These are phyloP conservation scores for Anas acuta DNA, from an alignment of 2,797 vertebrate genomes.

Conservation along the genomic window DNA sequence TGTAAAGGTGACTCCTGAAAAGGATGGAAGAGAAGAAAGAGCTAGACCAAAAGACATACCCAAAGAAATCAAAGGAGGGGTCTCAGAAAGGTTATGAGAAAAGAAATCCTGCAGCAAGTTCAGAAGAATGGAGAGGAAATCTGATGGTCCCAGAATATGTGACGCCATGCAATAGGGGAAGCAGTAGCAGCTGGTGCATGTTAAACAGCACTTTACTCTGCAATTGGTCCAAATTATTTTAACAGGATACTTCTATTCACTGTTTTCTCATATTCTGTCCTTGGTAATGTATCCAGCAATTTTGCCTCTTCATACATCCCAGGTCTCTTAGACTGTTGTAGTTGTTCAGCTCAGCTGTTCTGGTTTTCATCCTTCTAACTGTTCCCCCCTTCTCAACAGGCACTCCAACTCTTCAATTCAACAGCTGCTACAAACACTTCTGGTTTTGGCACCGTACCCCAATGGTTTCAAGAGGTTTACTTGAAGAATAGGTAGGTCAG, in stretches of 20 bases:
- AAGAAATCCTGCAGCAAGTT: constrained; percentile 13
- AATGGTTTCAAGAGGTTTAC: background rate
- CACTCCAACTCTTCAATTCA: background rate
- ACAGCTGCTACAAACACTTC: constrained; percentile 39
- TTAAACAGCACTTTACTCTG: background rate
- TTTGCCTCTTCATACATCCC: constrained; percentile 17
- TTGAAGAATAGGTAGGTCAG: background rate
- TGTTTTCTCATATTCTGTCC: background rate
- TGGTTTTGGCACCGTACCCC: constrained; percentile 10
- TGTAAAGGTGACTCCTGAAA: background rate
- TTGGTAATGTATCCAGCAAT: constrained; percentile 26
- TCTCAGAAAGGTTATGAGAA: background rate
- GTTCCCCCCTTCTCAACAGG: background rate
- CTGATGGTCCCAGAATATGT: background rate
- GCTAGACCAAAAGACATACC: background rate
- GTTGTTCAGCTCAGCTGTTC: background rate
- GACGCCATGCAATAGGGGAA: background rate
- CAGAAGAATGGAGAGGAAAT: constrained; percentile 5
- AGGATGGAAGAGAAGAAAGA: background rate
- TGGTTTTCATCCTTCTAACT: background rate
- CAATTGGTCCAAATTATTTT: constrained; percentile 12
- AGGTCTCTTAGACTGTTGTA: background rate
- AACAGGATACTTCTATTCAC: background rate
- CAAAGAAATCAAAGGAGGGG: background rate
- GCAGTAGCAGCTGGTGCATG: constrained; percentile 8